These are phyloP conservation scores for Dascillus cervinus DNA, from an alignment of 2,888 invertebrate genomes.

Conservation along the genomic window DNA sequence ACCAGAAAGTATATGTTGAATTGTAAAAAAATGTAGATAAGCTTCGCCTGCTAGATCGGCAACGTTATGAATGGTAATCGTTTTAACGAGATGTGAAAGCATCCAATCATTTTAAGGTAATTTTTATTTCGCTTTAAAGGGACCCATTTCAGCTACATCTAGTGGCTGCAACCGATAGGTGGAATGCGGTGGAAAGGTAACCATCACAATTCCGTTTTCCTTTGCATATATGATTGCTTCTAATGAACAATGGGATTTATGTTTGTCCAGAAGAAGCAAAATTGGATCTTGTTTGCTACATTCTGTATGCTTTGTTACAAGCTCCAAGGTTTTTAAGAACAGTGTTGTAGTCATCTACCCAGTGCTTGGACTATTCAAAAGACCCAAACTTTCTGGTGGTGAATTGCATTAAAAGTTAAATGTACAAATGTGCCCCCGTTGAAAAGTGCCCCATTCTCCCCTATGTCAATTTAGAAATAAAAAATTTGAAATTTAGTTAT, in stretches of 20 bases:
- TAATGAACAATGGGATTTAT: conserved; percentile 11
- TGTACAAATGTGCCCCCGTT: conserved; percentile 4
- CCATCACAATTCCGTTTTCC: conserved; percentile 26
- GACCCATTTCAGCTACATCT: conserved; percentile 8
- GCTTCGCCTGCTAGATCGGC: conserved; percentile 9
- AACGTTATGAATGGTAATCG: conserved; percentile 20
- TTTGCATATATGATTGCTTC: conserved; percentile 22
- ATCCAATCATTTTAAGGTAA: conserved; percentile 18
- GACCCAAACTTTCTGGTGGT: conserved; percentile 20
- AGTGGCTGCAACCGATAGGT: conserved; percentile 29
- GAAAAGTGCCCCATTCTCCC: conserved; percentile 3
- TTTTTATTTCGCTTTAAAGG: conserved; percentile 26
- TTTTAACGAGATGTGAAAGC: conserved; percentile 9
- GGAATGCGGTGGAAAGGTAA: no score
- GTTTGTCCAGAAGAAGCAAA: conserved; percentile 9
- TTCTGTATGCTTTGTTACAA: conserved; percentile 13
- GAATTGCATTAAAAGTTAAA: conserved; percentile 2
- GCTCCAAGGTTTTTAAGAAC: conserved; percentile 24
- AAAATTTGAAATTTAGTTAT: no score
- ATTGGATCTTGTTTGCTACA: conserved; percentile 19
- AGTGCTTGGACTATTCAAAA: conserved; percentile 23
- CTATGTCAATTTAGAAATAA: no score
- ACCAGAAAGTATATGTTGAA: conserved; percentile 14
- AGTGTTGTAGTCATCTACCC: conserved; percentile 27
- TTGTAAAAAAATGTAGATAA: no score